Conservation (phyloP, 2,888 invertebrate genomes). For the Macropis europaea region DNA sequence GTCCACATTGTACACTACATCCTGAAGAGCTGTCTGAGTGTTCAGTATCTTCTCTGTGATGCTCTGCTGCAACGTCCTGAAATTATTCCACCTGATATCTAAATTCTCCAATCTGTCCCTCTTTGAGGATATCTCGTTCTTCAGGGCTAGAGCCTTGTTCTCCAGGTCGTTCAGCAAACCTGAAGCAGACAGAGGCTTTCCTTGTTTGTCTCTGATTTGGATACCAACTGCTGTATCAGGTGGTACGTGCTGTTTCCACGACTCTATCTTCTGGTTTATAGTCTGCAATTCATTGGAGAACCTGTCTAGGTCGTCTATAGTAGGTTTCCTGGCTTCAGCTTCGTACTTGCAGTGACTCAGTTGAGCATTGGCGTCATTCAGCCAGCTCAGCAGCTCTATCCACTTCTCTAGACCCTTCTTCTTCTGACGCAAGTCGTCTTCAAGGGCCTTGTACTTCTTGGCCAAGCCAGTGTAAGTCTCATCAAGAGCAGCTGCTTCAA, state of each 20-base stretch:
- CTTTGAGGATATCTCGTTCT: slow-evolving; percentile 85
- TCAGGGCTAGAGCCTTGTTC: slow-evolving; percentile 85
- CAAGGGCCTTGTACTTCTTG: slow-evolving; percentile 88
- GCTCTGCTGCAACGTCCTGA: slow-evolving; percentile 87
- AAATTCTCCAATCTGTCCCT: slow-evolving; percentile 86
- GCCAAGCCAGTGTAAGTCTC: slow-evolving; percentile 89
- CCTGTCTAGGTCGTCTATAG: slow-evolving; percentile 86
- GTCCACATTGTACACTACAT: slow-evolving; percentile 81
- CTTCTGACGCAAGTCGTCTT: slow-evolving; percentile 87
- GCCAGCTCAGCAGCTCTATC: slow-evolving; percentile 91
- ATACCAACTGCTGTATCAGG: slow-evolving; percentile 86
- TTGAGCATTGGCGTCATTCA: slow-evolving; percentile 89
- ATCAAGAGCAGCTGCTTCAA: slow-evolving; percentile 87
- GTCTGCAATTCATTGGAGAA: slow-evolving; percentile 86
- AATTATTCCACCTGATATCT: slow-evolving; percentile 88
- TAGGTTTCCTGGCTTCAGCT: slow-evolving; percentile 87
- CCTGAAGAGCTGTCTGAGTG: slow-evolving; percentile 82
- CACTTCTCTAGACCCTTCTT: slow-evolving; percentile 89
- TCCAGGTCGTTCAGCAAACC: slow-evolving; percentile 88
- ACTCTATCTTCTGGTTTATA: slow-evolving; percentile 84
- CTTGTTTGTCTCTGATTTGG: slow-evolving; percentile 86
- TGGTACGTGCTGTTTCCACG: slow-evolving; percentile 86
- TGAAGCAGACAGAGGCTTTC: slow-evolving; percentile 87
- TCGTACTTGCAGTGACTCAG: slow-evolving; percentile 90
- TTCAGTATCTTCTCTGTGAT: slow-evolving; percentile 85